These are phyloP conservation scores for Mormyrus iriodes DNA, from an alignment of 2,113 vertebrate genomes.

Conservation along the genomic window DNA sequence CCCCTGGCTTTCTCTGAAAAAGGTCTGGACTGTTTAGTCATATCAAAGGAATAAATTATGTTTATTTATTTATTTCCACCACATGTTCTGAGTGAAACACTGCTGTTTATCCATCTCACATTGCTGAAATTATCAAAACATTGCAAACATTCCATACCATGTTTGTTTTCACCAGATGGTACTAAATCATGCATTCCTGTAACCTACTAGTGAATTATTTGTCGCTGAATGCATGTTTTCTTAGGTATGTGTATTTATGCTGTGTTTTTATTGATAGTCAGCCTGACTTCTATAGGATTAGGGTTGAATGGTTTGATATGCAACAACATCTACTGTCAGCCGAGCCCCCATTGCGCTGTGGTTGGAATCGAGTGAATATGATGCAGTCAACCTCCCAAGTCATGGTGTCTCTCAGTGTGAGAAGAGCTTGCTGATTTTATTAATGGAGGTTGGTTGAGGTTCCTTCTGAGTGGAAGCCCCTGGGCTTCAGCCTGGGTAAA, in stretches of 20 bases:
- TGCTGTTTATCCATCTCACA: constrained; percentile 14
- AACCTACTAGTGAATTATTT: constrained; percentile 12
- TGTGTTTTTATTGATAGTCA: neutral
- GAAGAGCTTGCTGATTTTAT: neutral
- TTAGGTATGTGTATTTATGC: neutral
- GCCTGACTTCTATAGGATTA: neutral
- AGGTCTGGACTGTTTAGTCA: neutral
- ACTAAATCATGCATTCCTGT: constrained; percentile 17
- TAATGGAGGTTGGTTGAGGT: neutral
- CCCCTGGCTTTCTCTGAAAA: neutral
- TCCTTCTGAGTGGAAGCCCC: neutral
- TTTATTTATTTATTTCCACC: constrained; percentile 3
- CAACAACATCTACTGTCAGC: neutral
- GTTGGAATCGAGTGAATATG: neutral
- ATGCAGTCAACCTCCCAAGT: neutral
- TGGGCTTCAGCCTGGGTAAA: neutral
- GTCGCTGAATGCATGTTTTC: neutral
- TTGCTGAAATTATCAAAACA: constrained; percentile 6
- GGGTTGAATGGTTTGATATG: neutral
- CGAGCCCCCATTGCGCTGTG: neutral
- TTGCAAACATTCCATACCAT: constrained; percentile 20
- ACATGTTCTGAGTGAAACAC: constrained; percentile 23
- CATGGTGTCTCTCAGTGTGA: neutral
- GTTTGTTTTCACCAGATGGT: constrained; percentile 28
- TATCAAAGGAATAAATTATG: constrained; percentile 14